A percentile compares a stretch with the other conserved stretches of the same genome.
Evolutionary conservation across 2,113 vertebrate genomes (phyloP).

Genomic region (Triplophysa siluroides): DNA sequence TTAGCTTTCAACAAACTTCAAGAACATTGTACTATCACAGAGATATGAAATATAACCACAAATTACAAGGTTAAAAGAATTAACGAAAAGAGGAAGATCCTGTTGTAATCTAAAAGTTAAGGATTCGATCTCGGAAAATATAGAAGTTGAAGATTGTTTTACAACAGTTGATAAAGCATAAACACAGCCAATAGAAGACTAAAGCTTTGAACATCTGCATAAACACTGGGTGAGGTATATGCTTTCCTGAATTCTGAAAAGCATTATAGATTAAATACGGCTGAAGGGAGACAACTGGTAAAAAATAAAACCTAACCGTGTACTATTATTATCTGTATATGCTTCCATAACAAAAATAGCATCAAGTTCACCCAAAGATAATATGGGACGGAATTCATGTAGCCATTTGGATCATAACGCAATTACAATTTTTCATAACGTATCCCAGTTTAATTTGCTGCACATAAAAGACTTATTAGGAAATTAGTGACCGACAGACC

Average conservation of each 20-base stretch:
- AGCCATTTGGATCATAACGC: too few relatives aligned
- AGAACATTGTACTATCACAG: not conserved
- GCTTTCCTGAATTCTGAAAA: not conserved
- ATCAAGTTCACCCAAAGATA: too few relatives aligned
- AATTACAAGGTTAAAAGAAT: not conserved
- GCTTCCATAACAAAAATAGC: too few relatives aligned
- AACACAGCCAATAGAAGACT: not conserved
- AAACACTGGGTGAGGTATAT: not conserved
- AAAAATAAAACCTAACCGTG: too few relatives aligned
- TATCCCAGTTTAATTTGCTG: too few relatives aligned
- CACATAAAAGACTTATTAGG: too few relatives aligned
- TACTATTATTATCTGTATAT: too few relatives aligned
- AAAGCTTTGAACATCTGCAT: not conserved
- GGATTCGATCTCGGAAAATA: too few relatives aligned
- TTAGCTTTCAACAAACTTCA: not conserved
- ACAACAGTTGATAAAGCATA: not conserved
- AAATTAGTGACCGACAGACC: not conserved
- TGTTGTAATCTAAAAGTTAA: too few relatives aligned
- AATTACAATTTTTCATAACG: too few relatives aligned
- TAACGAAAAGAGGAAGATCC: too few relatives aligned
- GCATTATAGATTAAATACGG: not conserved
- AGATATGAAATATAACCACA: not conserved
- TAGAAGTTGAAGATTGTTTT: not conserved
- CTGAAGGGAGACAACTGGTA: not conserved
- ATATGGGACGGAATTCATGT: too few relatives aligned